Percentiles rank a stretch among this genome's conserved stretches.
phyloP scores from a whole-genome alignment of 2,113 vertebrate species.

The Erythrolamprus reginae region DNA sequence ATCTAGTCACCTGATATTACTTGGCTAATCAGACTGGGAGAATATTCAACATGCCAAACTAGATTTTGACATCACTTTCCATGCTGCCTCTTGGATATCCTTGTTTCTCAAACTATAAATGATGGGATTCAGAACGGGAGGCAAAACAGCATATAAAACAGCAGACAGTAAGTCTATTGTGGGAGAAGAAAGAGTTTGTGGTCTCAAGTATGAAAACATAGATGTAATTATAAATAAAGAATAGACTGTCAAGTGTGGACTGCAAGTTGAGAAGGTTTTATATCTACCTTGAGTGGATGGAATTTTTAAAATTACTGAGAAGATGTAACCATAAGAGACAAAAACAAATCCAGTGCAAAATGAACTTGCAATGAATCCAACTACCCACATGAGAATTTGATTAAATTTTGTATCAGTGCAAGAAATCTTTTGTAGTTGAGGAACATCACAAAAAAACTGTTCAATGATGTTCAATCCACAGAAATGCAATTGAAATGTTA shows the following conservation, averaged over 20 bases:
- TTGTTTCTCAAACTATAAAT: too few species aligned
- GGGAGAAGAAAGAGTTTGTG: too few species aligned
- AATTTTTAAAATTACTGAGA: neutral
- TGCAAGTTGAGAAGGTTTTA: slow-evolving; percentile 6
- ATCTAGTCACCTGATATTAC: too few species aligned
- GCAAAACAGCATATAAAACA: too few species aligned
- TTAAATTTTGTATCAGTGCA: neutral
- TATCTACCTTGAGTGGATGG: neutral
- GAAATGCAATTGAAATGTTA: neutral
- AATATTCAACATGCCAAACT: too few species aligned
- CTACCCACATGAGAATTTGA: neutral
- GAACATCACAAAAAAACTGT: neutral
- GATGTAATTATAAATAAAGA: too few species aligned
- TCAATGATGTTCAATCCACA: neutral
- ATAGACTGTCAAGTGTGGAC: neutral
- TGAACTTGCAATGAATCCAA: neutral
- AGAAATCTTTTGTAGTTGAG: neutral
- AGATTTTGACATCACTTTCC: too few species aligned
- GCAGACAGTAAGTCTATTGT: too few species aligned
- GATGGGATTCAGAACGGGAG: too few species aligned
- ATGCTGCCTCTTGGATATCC: neutral
- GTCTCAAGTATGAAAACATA: too few species aligned
- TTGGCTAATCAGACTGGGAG: too few species aligned
- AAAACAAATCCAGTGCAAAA: neutral
- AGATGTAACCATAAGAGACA: neutral